Percentiles rank a stretch among this genome's conserved stretches.
Conservation (phyloP, 2,113 vertebrate species). For the Larimichthys polyactis region DNA sequence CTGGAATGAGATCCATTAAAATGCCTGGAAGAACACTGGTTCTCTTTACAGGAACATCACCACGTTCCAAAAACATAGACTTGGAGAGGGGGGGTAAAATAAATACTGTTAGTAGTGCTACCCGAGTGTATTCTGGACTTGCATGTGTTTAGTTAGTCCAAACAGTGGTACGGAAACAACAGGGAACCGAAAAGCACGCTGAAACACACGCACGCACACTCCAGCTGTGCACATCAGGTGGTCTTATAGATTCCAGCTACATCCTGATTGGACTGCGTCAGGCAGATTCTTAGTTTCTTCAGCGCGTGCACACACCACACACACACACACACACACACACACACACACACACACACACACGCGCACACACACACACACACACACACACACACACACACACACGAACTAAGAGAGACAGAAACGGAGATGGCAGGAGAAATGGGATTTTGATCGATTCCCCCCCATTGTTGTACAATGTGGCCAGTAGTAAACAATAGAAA, state of each 20-base stretch:
- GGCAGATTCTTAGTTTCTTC: slow-evolving; percentile 45
- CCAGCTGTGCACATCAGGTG: slow-evolving; percentile 63
- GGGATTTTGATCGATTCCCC: slow-evolving; percentile 66
- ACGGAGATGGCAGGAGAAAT: slow-evolving; percentile 45
- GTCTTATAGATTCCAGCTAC: slow-evolving; percentile 61
- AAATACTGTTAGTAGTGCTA: background rate
- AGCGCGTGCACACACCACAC: background rate
- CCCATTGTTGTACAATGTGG: slow-evolving; percentile 60
- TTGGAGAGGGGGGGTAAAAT: background rate
- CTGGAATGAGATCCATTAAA: slow-evolving; percentile 48
- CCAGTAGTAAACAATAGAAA: slow-evolving; percentile 65
- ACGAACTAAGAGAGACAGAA: slow-evolving; percentile 3
- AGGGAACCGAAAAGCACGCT: slow-evolving; percentile 8
- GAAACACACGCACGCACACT: slow-evolving; percentile 16
- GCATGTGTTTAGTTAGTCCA: slow-evolving; percentile 27
- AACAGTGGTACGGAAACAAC: slow-evolving; percentile 36
- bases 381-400: background rate
- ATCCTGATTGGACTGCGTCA: slow-evolving; percentile 57
- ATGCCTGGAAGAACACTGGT: slow-evolving; percentile 22
- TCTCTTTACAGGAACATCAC: slow-evolving; percentile 21
- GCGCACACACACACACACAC: no score
- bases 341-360: background rate
- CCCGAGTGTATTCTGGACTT: slow-evolving; percentile 12
- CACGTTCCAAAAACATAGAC: background rate
- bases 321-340: background rate